phyloP scores from a whole-genome alignment of 2,888 invertebrate genomes.

The Mythimna lalbum region DNA sequence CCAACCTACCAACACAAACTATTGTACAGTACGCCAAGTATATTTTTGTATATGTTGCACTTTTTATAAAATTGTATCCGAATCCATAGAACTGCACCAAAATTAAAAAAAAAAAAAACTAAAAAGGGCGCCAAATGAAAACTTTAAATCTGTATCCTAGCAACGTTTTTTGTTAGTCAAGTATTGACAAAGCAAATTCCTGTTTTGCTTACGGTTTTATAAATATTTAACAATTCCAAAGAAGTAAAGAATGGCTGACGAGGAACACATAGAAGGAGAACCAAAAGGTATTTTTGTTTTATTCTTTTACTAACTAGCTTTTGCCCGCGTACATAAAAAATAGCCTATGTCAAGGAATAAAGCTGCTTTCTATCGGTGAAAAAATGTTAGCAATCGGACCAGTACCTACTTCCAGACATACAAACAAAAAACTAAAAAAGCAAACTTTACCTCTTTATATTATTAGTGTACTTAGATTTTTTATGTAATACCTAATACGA shows the following conservation, averaged over 20 bases:
- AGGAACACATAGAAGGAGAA: constrained; percentile 8
- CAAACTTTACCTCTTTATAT: too few species aligned
- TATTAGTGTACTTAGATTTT: too few species aligned
- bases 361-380: too few species aligned
- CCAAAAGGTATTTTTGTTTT: constrained; percentile 4
- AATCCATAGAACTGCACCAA: background rate
- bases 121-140: background rate
- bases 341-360: too few species aligned
- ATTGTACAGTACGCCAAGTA: too few species aligned
- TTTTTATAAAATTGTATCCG: background rate
- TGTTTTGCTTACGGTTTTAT: background rate
- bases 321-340: too few species aligned
- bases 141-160: constrained; percentile 27
- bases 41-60: too few species aligned
- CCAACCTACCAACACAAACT: constrained; percentile 33
- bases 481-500: too few species aligned
- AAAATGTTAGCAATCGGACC: too few species aligned
- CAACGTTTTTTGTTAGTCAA: constrained; percentile 30
- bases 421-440: too few species aligned
- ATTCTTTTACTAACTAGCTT: too few species aligned
- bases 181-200: constrained; percentile 26
- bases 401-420: too few species aligned
- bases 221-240: constrained; percentile 10
- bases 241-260: constrained; percentile 12
- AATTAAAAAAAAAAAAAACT: background rate